Conservation (phyloP, 2,797 vertebrate species). For the Aplochiton taeniatus region DNA sequence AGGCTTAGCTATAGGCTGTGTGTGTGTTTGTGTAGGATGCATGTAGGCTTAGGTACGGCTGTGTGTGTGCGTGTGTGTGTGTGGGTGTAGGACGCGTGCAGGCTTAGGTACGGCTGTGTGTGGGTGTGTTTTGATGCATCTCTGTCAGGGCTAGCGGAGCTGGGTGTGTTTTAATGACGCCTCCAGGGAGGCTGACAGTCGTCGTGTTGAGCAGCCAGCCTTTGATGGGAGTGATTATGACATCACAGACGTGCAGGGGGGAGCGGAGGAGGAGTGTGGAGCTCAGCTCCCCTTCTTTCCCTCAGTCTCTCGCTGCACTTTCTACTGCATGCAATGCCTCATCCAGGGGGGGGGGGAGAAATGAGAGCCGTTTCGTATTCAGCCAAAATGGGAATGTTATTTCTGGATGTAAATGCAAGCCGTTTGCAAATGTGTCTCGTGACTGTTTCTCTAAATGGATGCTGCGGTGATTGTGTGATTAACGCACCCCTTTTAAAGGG, state of each 20-base stretch:
- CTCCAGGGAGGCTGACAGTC: constrained; percentile 83
- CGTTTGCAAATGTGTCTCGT: neutral
- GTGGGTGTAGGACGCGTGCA: too few relatives aligned
- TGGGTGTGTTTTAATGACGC: constrained; percentile 82
- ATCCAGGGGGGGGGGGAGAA: neutral
- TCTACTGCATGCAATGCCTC: constrained; percentile 41
- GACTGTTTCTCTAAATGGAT: neutral
- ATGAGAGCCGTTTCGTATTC: constrained; percentile 69
- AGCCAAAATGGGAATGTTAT: constrained; percentile 63
- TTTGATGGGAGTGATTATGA: constrained; percentile 84
- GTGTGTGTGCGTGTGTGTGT: constrained; percentile 14
- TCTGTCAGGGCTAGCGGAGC: constrained; percentile 74
- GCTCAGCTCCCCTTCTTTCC: constrained; percentile 53
- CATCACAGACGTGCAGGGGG: constrained; percentile 78
- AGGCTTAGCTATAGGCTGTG: too few relatives aligned
- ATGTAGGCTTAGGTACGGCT: constrained; percentile 1
- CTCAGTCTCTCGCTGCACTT: constrained; percentile 38
- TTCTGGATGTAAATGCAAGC: constrained; percentile 27
- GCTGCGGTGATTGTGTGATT: constrained; percentile 44
- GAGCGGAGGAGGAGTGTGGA: constrained; percentile 73
- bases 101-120: too few relatives aligned
- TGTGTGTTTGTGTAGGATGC: neutral
- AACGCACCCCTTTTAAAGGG: too few relatives aligned
- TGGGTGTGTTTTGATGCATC: constrained; percentile 67
- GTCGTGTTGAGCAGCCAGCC: constrained; percentile 74